These are phyloP conservation scores for Euwallacea fornicatus DNA, from an alignment of 1,140 invertebrate species.

Conservation along the genomic window DNA sequence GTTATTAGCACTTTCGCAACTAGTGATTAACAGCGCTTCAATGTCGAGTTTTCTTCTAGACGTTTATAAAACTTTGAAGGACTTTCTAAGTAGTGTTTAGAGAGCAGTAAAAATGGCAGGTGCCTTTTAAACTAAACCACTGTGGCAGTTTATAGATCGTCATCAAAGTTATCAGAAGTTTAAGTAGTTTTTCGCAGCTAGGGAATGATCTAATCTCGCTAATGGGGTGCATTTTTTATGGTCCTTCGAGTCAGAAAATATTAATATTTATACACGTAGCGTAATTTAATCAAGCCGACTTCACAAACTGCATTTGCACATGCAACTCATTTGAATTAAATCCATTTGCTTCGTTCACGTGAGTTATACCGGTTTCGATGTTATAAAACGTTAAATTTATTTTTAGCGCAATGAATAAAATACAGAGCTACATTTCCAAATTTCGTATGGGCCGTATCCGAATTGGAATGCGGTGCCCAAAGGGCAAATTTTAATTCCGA, in stretches of 20 bases:
- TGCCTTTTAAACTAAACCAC: slow-evolving; percentile 13
- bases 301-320: slow-evolving; percentile 41
- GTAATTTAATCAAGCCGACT: slow-evolving; percentile 40
- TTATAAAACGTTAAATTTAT: slow-evolving; percentile 36
- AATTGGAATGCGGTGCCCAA: slow-evolving; percentile 18
- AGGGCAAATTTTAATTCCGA: slow-evolving; percentile 25
- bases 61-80: too few relatives aligned
- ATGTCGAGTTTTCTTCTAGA: too few relatives aligned
- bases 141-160: slow-evolving; percentile 18
- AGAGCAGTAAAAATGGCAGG: not conserved
- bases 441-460: slow-evolving; percentile 14
- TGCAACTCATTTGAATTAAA: slow-evolving; percentile 41
- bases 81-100: not conserved
- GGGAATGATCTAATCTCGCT: slow-evolving; percentile 37
- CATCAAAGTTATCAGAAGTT: slow-evolving; percentile 33
- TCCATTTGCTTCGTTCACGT: slow-evolving; percentile 37
- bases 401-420: slow-evolving; percentile 26
- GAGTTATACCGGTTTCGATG: slow-evolving; percentile 28
- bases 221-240: slow-evolving; percentile 38
- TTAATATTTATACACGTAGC: slow-evolving; percentile 41
- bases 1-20: too few relatives aligned
- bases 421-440: slow-evolving; percentile 22
- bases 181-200: slow-evolving; percentile 36
- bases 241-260: slow-evolving; percentile 36
- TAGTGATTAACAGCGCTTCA: not conserved